These are phyloP conservation scores for Sesia bembeciformis DNA, from an alignment of 2,888 invertebrate genomes.

Conservation along the genomic window DNA sequence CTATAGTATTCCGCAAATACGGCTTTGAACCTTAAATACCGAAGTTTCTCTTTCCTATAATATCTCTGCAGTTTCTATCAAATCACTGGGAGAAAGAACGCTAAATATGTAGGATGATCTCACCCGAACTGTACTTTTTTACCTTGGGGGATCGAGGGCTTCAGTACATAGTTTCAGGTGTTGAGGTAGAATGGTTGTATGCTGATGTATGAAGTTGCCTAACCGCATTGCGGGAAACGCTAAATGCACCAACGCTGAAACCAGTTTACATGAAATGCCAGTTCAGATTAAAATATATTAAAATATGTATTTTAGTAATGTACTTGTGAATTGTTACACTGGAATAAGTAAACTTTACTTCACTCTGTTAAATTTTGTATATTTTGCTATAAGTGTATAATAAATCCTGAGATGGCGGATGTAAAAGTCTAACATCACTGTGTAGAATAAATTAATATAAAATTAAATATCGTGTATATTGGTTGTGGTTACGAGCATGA, in stretches of 20 bases:
- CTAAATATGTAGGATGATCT: conserved; percentile 11
- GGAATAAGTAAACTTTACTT: too few species aligned
- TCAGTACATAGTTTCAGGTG: conserved; percentile 8
- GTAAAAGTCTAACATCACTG: too few species aligned
- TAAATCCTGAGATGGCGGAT: too few species aligned
- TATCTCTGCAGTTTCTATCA: conserved; percentile 30
- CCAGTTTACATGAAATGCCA: conserved; percentile 3
- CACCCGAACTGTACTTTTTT: background rate
- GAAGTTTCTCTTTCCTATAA: conserved; percentile 22
- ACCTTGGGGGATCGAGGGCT: background rate
- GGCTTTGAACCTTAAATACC: conserved; percentile 17
- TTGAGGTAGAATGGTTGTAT: conserved; percentile 16
- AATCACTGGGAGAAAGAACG: conserved; percentile 21
- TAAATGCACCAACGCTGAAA: background rate
- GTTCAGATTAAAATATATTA: background rate
- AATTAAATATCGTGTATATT: too few species aligned
- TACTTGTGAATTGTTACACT: too few species aligned
- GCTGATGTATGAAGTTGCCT: conserved; percentile 20
- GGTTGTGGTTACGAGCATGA: too few species aligned
- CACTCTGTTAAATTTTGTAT: too few species aligned
- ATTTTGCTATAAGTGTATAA: too few species aligned
- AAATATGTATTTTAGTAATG: too few species aligned
- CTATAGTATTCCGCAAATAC: conserved; percentile 1
- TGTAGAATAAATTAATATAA: too few species aligned
- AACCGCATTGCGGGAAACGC: conserved; percentile 29